Conservation (phyloP, 1,140 invertebrate species). For the Procambarus virginalis region DNA sequence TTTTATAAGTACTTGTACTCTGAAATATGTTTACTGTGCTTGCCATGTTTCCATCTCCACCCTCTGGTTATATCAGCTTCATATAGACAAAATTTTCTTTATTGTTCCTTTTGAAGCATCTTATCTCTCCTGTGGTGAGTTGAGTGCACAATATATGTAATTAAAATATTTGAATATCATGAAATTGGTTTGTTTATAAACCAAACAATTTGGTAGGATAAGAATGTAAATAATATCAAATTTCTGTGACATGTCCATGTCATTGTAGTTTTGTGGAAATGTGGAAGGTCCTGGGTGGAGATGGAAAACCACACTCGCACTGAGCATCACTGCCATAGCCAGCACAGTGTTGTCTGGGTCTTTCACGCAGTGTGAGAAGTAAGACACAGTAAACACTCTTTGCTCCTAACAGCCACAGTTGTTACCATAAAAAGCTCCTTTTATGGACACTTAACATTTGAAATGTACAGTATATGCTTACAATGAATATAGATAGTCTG, state of each 20-base stretch:
- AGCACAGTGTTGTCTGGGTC: conserved; percentile 1
- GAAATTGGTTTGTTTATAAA: too few species aligned
- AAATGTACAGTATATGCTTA: conserved; percentile 6
- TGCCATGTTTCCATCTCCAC: background rate
- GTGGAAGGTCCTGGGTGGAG: conserved; percentile 12
- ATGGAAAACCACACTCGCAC: conserved; percentile 14
- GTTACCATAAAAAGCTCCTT: background rate
- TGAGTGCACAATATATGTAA: too few species aligned
- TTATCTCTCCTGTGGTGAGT: too few species aligned
- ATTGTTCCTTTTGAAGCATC: too few species aligned
- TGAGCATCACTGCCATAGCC: conserved; percentile 23
- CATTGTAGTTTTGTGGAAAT: too few species aligned
- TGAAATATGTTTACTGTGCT: background rate
- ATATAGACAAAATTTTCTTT: too few species aligned
- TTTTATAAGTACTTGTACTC: background rate
- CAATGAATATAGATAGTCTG: background rate
- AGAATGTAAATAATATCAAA: background rate
- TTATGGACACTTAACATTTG: background rate
- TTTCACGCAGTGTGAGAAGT: background rate
- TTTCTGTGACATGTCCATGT: too few species aligned
- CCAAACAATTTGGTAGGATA: background rate
- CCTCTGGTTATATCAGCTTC: background rate
- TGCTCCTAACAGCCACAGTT: background rate
- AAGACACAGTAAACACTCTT: background rate
- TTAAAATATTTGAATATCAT: too few species aligned